A percentile compares a stretch with the other conserved stretches of the same genome.
Evolutionary conservation across 1,140 invertebrate species (phyloP).

Genomic region (Sarcophaga peregrina): DNA sequence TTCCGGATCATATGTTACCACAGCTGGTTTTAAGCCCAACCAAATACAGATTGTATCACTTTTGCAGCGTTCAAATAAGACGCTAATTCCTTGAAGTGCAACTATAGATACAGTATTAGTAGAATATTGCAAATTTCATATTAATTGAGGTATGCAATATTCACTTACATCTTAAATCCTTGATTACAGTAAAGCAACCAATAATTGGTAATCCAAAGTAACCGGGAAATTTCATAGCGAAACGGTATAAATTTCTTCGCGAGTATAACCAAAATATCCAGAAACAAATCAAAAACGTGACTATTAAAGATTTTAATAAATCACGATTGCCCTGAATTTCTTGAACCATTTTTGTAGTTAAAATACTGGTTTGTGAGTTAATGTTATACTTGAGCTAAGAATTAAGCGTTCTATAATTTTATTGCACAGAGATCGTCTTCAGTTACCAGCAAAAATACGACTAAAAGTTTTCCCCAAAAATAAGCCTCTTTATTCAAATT

Average conservation of each 20-base stretch:
- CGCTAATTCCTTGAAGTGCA: neutral
- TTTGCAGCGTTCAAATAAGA: constrained; percentile 3
- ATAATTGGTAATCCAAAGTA: neutral
- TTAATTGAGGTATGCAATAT: neutral
- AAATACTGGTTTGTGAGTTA: neutral
- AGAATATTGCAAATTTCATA: too few relatives aligned
- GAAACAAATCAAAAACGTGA: neutral
- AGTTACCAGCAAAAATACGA: neutral
- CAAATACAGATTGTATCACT: neutral
- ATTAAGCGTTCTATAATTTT: neutral
- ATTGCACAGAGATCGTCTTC: neutral
- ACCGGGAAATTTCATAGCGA: constrained; percentile 6
- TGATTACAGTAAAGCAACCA: neutral
- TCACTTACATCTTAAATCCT: neutral
- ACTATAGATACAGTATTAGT: neutral
- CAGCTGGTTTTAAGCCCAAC: neutral
- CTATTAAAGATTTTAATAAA: neutral
- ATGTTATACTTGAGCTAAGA: too few relatives aligned
- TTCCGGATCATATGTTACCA: neutral
- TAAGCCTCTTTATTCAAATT: neutral
- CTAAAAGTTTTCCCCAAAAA: neutral
- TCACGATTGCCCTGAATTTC: neutral
- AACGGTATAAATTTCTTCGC: neutral
- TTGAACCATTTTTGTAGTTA: neutral
- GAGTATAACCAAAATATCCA: neutral